Evolutionary conservation across 2,797 vertebrate genomes (phyloP).

Genomic region (Sebastes paucispinis): DNA sequence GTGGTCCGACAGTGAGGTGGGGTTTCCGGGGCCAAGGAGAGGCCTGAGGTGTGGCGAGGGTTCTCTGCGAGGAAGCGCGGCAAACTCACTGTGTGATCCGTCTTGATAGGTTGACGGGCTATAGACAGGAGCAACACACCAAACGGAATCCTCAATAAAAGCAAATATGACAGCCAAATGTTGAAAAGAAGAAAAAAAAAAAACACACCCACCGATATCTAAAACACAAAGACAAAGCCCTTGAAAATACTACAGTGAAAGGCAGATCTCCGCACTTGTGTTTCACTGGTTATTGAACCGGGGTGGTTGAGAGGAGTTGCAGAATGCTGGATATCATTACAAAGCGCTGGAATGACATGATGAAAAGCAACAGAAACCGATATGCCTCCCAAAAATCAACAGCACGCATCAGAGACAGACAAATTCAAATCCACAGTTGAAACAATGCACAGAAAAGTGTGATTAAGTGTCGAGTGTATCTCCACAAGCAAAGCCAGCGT

Average conservation of each 20-base stretch:
- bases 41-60: conserved; percentile 57
- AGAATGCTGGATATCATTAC: conserved; percentile 48
- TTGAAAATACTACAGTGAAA: conserved; percentile 49
- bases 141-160: conserved; percentile 73
- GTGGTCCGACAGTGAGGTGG: conserved; percentile 59
- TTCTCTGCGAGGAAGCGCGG: conserved; percentile 44
- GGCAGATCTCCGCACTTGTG: conserved; percentile 33
- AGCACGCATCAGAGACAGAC: conserved; percentile 30
- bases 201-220: conserved; percentile 51
- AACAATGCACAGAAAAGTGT: conserved; percentile 33
- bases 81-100: conserved; percentile 53
- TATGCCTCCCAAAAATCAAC: conserved; percentile 19
- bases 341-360: conserved; percentile 35
- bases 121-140: conserved; percentile 68
- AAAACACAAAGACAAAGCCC: conserved; percentile 63
- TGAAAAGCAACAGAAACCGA: conserved; percentile 41
- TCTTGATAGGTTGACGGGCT: conserved; percentile 69
- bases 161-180: conserved; percentile 75
- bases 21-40: conserved; percentile 35
- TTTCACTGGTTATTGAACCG: conserved; percentile 52
- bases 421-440: conserved; percentile 30
- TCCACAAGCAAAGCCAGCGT: conserved; percentile 23
- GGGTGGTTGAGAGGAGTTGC: conserved; percentile 38
- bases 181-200: conserved; percentile 22
- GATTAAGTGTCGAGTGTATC: conserved; percentile 32